Percentiles rank a stretch among this genome's conserved stretches.
Evolutionary conservation across 2,113 vertebrate species (phyloP).

Genomic region (Puma concolor): DNA sequence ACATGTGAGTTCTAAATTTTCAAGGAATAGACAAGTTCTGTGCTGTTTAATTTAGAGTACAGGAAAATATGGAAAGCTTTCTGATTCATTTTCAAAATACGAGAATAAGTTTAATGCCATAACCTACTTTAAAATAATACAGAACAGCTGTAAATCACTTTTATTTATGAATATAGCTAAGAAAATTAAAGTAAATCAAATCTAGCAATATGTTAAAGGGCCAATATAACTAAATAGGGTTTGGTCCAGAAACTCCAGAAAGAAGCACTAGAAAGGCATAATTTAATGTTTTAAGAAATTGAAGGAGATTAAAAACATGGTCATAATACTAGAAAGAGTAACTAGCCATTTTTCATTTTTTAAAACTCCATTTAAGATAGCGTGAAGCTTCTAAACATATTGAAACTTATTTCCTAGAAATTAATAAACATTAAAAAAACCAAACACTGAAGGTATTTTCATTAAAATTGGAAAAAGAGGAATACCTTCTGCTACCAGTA

Average conservation of each 20-base stretch:
- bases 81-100: neutral
- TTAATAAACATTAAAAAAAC: neutral
- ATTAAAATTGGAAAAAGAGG: neutral
- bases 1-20: neutral
- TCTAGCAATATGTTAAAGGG: neutral
- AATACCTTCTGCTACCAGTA: neutral
- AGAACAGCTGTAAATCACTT: neutral
- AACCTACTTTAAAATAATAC: neutral
- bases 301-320: neutral
- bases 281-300: neutral
- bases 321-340: neutral
- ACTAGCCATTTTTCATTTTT: neutral
- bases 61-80: neutral
- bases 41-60: neutral
- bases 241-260: neutral
- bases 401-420: neutral
- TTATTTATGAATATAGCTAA: neutral
- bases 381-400: neutral
- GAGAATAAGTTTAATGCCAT: neutral
- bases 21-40: neutral
- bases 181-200: neutral
- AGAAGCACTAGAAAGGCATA: neutral
- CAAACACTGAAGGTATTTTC: neutral
- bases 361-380: neutral
- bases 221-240: neutral